Evolutionary conservation across 2,113 vertebrate genomes (phyloP).

Genomic region (Leptobrachium leishanense): DNA sequence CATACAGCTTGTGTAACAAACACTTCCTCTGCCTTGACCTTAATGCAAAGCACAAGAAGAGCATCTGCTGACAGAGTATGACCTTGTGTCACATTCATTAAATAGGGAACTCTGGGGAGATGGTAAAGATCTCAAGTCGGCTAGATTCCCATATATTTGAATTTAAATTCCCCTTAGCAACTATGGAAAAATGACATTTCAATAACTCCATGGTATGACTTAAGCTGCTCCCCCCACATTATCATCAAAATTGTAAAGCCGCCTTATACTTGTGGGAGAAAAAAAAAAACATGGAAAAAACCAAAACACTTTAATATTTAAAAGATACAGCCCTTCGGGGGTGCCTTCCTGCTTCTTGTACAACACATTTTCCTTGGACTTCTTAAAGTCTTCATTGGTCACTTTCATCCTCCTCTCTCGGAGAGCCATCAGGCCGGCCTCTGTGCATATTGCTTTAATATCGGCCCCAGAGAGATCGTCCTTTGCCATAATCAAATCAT

Average conservation of each 20-base stretch:
- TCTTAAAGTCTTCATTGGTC: conserved; percentile 99
- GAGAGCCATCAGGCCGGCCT: conserved; percentile 94
- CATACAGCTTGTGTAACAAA: too few relatives aligned
- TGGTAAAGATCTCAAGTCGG: too few relatives aligned
- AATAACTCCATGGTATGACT: too few relatives aligned
- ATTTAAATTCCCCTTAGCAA: too few relatives aligned
- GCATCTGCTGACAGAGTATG: too few relatives aligned
- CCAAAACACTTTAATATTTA: conserved; percentile 40
- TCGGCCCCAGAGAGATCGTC: conserved; percentile 96
- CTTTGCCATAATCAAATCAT: conserved; percentile 95
- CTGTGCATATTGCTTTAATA: conserved; percentile 98
- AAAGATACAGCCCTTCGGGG: conserved; percentile 88
- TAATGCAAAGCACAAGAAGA: too few relatives aligned
- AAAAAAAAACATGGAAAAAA: not conserved
- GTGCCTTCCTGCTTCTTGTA: conserved; percentile 99
- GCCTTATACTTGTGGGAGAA: not conserved
- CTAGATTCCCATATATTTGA: too few relatives aligned
- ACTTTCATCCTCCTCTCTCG: conserved; percentile 96
- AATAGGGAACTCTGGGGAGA: too few relatives aligned
- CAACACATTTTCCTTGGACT: conserved; percentile 96
- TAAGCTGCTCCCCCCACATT: too few relatives aligned
- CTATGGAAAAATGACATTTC: too few relatives aligned
- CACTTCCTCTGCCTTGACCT: too few relatives aligned
- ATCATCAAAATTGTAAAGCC: not conserved
- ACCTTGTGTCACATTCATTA: too few relatives aligned